Evolutionary conservation across 1,140 invertebrate species (phyloP), one percentile per base, ranked within the genome.

Genomic region (Meloidogyne hapla): DNA sequence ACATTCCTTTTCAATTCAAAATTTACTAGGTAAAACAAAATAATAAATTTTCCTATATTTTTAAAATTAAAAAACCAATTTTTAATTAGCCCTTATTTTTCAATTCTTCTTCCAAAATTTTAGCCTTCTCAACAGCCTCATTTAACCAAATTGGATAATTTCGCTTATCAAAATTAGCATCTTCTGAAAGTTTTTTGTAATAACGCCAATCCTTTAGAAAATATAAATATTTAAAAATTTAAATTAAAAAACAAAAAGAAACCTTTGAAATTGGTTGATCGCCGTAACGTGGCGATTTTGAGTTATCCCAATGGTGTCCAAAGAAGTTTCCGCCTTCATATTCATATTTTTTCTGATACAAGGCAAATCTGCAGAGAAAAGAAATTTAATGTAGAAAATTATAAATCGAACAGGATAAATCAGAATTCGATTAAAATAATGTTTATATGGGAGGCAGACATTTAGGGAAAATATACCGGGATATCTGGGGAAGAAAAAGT

Each of bases 281-380:
- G 12, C 79, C 83, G 63, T 87, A 85, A 21, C 73, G 38, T 25
- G 83, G 65, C 1, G 78, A 38, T 62, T 86, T 86, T 72, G 67
- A 67, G 15, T 45, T 48, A 21, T 73, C 23, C 75, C 78, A 84
- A 65, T 87, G 23, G 23, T 40, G 42, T 5, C 56, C 70, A 18
- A 73, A 73, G 26, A 73, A 26, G 12, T 8, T 21, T 28, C 25
- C 45, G 4, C 56, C 56, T 10, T 79, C 77, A 61, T 81, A 78
- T 56, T 83, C 83, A 74, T 86, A 86, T 74, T 86, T 86, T 72
- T 86, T 83, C 72, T 82, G 79, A 23, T 71, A 86, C 71, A 81
- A 74, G 68, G 83, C 63, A 38, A 83, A 83, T 61, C 70, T 73
- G 15, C 26, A 73, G 23, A n/a, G 2, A 6, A 12, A n/a, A 70